Percentiles rank a stretch among this genome's conserved stretches.
These are phyloP conservation scores for Anneissia japonica DNA, from an alignment of 35 echinoderm and acorn worm species.

Conservation along the genomic window DNA sequence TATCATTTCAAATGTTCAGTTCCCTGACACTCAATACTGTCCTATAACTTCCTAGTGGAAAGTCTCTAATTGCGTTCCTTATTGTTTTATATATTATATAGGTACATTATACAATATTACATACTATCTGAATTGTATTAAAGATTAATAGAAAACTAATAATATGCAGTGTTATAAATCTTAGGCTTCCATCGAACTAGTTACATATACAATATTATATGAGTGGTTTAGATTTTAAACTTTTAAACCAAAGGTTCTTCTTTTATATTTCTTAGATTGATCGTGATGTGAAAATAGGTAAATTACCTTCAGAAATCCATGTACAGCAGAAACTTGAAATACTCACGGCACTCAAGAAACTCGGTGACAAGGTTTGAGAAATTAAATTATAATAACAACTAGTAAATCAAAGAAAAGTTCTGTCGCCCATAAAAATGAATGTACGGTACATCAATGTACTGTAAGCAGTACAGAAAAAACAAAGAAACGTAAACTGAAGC, in stretches of 20 bases:
- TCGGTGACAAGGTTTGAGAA: conserved; percentile 69
- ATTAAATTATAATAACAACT: neutral
- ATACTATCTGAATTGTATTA: too few relatives aligned
- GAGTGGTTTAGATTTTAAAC: neutral
- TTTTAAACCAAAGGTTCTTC: neutral
- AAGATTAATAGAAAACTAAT: too few relatives aligned
- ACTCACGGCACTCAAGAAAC: conserved; percentile 80
- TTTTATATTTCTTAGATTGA: conserved; percentile 74
- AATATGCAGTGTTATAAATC: too few relatives aligned
- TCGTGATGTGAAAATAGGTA: conserved; percentile 73
- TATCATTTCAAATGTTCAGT: neutral
- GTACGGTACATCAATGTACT: neutral
- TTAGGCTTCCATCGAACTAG: too few relatives aligned
- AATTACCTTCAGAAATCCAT: conserved; percentile 36
- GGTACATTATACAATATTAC: too few relatives aligned
- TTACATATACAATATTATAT: too few relatives aligned
- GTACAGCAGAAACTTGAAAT: conserved; percentile 88
- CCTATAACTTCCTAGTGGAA: neutral
- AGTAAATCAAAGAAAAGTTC: neutral
- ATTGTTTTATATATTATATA: too few relatives aligned
- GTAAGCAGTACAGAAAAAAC: neutral
- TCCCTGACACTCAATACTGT: neutral
- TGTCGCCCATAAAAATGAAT: neutral
- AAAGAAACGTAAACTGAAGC: neutral
- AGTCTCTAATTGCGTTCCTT: too few relatives aligned